Conservation (phyloP, 2,113 vertebrate species). For the Pachyramphus minor region DNA sequence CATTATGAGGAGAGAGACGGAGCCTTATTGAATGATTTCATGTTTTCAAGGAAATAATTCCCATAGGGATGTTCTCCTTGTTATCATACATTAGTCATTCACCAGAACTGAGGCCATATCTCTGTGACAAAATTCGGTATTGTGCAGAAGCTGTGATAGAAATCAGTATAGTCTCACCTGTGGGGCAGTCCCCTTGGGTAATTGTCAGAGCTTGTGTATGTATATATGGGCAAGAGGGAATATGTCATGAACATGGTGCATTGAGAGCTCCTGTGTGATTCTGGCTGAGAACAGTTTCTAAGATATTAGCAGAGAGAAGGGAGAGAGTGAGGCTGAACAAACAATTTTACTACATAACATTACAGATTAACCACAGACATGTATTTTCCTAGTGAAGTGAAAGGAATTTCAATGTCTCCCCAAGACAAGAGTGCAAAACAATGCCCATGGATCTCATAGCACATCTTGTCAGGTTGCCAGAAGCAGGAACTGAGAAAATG, state of each 20-base stretch:
- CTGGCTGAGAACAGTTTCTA: neutral
- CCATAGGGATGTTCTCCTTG: neutral
- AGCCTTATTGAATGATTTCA: neutral
- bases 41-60: neutral
- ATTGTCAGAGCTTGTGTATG: neutral
- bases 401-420: neutral
- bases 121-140: neutral
- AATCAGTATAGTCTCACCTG: neutral
- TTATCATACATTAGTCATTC: neutral
- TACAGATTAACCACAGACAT: neutral
- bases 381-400: neutral
- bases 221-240: neutral
- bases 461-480: neutral
- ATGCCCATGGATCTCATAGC: fast-evolving
- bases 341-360: neutral
- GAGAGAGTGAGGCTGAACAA: neutral
- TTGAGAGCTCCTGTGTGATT: neutral
- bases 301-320: neutral
- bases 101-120: neutral
- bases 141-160: neutral
- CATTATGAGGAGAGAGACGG: neutral
- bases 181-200: neutral
- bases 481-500: neutral
- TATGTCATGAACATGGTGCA: neutral
- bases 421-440: neutral